Evolutionary conservation across 2,888 invertebrate species (phyloP), one percentile per base, ranked within the genome.

Genomic region (Bimastos eiseni): DNA sequence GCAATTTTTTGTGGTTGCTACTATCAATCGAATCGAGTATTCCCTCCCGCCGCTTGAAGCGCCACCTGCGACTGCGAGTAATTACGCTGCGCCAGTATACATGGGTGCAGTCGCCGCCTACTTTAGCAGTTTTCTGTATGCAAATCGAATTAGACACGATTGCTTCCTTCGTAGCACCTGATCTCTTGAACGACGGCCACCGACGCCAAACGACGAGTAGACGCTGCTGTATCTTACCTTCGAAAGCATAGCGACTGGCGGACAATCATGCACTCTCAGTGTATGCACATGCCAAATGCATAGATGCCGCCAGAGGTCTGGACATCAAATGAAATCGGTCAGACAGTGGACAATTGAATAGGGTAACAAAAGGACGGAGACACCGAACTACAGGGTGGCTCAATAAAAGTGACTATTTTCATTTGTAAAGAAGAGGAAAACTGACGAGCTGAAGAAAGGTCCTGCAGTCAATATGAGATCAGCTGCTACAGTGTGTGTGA

Each of bases 101-200:
- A 41, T 24, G 70, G n/a, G 70, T 70, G 70, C 70, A 70, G 70
- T n/a, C 70, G n/a, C 30, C n/a, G 70, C 30, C 70, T 70, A 70
- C 70, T 70, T n/a, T 70, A n/a, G 70, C 70, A 2, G 30, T 70
- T n/a, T 70, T n/a, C 30, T 70, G 70, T 70, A 70, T 70, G 70
- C 70, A 70, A 70, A 70, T 70, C n/a, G 70, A 70, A 70, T 70
- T 70, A 70, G 70, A 70, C 70, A 70, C 70, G 70, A 70, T 70
- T 70, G 70, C 30, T 13, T 70, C 70, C 70, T 70, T 70, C 70
- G 24, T 13, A 30, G 11, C 70, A 70, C 70, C 70, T 70, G 70
- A n/a, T 70, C 70, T n/a, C 3, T 70, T 13, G n/a, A 1, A 21
- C 1, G 70, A 11, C n/a, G 30, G 30, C 13, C 70, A 70, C 70